A percentile compares a stretch with the other conserved stretches of the same genome.
Conservation (phyloP, 2,888 invertebrate species). For the Orchesella flavescens region DNA sequence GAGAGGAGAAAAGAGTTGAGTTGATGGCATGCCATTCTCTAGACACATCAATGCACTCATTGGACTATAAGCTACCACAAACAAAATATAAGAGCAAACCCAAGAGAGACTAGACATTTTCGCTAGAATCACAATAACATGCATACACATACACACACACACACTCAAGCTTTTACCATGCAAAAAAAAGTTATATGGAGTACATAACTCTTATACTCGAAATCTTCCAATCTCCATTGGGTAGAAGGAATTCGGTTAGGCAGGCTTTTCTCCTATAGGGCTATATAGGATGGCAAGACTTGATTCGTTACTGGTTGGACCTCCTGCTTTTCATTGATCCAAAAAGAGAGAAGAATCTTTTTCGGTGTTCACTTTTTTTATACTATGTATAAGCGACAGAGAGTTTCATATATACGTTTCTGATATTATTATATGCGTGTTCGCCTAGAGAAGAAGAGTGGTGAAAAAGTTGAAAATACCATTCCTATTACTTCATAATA, state of each 20-base stretch:
- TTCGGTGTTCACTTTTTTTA: constrained; percentile 29
- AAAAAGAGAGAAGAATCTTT: constrained; percentile 44
- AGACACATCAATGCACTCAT: neutral
- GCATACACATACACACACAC: too few relatives aligned
- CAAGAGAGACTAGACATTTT: too few relatives aligned
- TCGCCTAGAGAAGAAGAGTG: neutral
- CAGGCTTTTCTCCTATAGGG: constrained; percentile 64
- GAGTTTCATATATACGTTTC: neutral
- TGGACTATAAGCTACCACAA: too few relatives aligned
- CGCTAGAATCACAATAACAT: too few relatives aligned
- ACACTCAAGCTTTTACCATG: too few relatives aligned
- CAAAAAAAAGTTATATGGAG: too few relatives aligned
- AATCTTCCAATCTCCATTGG: constrained; percentile 65
- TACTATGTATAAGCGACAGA: neutral
- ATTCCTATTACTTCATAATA: neutral
- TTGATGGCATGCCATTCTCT: neutral
- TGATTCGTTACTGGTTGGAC: constrained; percentile 67
- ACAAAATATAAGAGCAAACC: too few relatives aligned
- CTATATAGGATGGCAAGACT: constrained; percentile 61
- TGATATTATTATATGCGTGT: neutral
- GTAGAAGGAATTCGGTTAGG: constrained; percentile 63
- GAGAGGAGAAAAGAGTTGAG: neutral
- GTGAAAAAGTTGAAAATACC: neutral
- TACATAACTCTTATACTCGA: neutral
- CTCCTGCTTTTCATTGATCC: constrained; percentile 71